These are phyloP conservation scores for Leptocoma aspasia DNA, from an alignment of 2,113 vertebrate species.

Conservation along the genomic window DNA sequence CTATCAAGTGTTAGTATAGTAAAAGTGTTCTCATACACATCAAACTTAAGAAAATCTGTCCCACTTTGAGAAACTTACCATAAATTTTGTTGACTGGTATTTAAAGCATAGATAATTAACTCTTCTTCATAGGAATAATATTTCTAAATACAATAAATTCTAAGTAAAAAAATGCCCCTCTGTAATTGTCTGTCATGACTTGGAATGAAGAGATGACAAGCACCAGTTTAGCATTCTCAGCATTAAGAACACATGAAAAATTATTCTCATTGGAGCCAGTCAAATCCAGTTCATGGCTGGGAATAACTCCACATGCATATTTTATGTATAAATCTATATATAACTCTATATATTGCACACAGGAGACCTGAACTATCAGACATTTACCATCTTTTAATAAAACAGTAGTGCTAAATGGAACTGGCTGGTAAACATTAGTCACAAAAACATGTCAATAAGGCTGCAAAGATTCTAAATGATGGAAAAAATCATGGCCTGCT, in stretches of 20 bases:
- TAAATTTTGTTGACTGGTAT: constrained; percentile 47
- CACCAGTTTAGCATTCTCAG: constrained; percentile 40
- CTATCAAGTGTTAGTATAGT: background rate
- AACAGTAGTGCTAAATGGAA: constrained; percentile 58
- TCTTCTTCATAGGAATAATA: constrained; percentile 43
- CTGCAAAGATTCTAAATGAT: constrained; percentile 45
- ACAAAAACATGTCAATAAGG: constrained; percentile 55
- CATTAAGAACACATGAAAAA: constrained; percentile 52
- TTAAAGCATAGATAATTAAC: constrained; percentile 63
- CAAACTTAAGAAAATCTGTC: background rate
- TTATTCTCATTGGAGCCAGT: constrained; percentile 34
- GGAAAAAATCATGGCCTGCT: background rate
- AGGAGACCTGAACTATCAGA: constrained; percentile 64
- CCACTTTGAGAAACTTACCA: constrained; percentile 10
- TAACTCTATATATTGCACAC: constrained; percentile 59
- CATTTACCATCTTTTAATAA: constrained; percentile 68
- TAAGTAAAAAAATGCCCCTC: constrained; percentile 27
- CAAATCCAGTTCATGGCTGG: constrained; percentile 54
- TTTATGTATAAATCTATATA: constrained; percentile 70
- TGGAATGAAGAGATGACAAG: constrained; percentile 63
- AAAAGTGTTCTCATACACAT: background rate
- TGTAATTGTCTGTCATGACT: constrained; percentile 52
- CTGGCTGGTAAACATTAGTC: constrained; percentile 59
- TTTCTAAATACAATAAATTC: constrained; percentile 56
- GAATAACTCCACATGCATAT: constrained; percentile 63